Evolutionary conservation across 2,888 invertebrate genomes (phyloP).

Genomic region (Drosophila ustulata): DNA sequence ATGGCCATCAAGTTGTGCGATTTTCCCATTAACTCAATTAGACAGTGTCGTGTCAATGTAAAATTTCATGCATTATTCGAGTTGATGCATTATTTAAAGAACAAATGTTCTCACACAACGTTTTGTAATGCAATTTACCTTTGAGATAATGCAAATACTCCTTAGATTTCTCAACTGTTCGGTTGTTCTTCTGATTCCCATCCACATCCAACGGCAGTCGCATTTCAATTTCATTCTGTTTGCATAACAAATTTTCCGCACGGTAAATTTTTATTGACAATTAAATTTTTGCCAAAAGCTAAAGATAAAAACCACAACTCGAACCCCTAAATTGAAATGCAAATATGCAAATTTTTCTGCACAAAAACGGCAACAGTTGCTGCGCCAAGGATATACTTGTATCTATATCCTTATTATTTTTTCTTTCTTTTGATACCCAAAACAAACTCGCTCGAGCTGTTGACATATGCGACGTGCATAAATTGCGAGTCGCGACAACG

Average conservation of each 20-base stretch:
- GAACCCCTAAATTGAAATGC: conserved; percentile 68
- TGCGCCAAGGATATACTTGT: conserved; percentile 40
- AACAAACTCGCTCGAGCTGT: conserved; percentile 55
- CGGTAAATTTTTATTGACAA: conserved; percentile 84
- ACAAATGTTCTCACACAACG: conserved; percentile 52
- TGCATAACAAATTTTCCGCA: conserved; percentile 84
- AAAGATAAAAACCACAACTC: conserved; percentile 34
- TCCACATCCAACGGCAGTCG: conserved; percentile 34
- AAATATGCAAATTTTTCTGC: conserved; percentile 72
- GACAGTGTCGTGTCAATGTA: conserved; percentile 44
- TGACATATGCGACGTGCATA: conserved; percentile 78
- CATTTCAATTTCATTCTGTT: conserved; percentile 81
- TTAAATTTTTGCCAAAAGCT: conserved; percentile 68
- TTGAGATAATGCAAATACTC: conserved; percentile 46
- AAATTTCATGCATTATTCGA: conserved; percentile 12
- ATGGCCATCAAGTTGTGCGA: conserved; percentile 14
- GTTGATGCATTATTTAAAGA: conserved; percentile 54
- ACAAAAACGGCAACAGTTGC: conserved; percentile 58
- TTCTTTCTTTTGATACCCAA: conserved; percentile 19
- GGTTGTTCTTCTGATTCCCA: conserved; percentile 15
- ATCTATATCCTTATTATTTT: conserved; percentile 29
- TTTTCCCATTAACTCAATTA: conserved; percentile 72
- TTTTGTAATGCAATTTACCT: conserved; percentile 33
- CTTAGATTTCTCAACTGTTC: conserved; percentile 21
- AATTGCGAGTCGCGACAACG: conserved; percentile 57